Percentiles rank a stretch among this genome's conserved stretches.
Conservation (phyloP, 2,888 invertebrate genomes). For the Suillia variegata region DNA sequence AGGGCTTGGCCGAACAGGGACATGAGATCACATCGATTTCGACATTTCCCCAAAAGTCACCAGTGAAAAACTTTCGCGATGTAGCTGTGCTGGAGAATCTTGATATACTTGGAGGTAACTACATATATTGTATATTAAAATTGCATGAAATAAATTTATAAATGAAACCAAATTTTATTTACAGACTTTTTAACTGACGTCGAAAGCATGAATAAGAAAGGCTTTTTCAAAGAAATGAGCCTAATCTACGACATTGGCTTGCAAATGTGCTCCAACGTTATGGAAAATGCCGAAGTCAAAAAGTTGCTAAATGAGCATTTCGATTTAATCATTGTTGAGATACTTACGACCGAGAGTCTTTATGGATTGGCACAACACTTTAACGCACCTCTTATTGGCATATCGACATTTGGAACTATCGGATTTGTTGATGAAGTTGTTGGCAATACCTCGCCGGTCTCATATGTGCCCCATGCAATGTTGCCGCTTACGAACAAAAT, state of each 20-base stretch:
- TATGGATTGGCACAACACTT: slow-evolving; percentile 51
- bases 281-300: slow-evolving; percentile 34
- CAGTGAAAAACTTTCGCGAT: slow-evolving; percentile 25
- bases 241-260: too few relatives aligned
- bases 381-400: slow-evolving; percentile 49
- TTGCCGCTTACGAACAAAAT: slow-evolving; percentile 51
- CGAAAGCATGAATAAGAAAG: too few relatives aligned
- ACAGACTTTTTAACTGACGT: too few relatives aligned
- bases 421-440: slow-evolving; percentile 34
- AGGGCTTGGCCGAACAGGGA: slow-evolving; percentile 41
- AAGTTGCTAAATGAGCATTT: slow-evolving; percentile 41
- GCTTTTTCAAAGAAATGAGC: too few relatives aligned
- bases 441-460: slow-evolving; percentile 50
- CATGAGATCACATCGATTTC: slow-evolving; percentile 42
- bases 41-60: slow-evolving; percentile 34
- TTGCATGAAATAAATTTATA: too few relatives aligned
- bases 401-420: slow-evolving; percentile 46
- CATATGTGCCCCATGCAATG: slow-evolving; percentile 46
- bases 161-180: too few relatives aligned
- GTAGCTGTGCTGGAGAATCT: too few relatives aligned
- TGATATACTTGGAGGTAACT: too few relatives aligned
- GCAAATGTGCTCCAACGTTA: slow-evolving; percentile 20
- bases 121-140: too few relatives aligned
- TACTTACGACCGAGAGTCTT: slow-evolving; percentile 51
- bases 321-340: slow-evolving; percentile 54